These are phyloP conservation scores for Aurelia sp. DNA, from an alignment of 30 jellyfish, hydroid and myxozoan species.

Conservation along the genomic window DNA sequence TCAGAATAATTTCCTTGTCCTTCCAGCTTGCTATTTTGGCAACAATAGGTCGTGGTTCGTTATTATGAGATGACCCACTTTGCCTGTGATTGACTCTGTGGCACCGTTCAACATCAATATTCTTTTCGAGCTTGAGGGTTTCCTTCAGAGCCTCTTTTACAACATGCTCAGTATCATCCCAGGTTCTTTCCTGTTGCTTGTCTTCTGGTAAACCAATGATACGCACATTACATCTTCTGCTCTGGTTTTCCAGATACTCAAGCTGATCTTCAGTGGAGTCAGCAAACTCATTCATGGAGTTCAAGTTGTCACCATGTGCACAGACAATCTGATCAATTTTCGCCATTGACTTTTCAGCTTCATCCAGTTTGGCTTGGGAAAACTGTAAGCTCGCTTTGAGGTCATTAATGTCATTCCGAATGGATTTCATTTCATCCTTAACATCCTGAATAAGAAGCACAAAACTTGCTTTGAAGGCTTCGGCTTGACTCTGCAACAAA, in stretches of 20 bases:
- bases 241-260: slow-evolving; percentile 30
- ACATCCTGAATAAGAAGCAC: slow-evolving; percentile 31
- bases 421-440: slow-evolving; percentile 28
- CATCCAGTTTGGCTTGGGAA: slow-evolving; percentile 24
- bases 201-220: slow-evolving; percentile 28
- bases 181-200: slow-evolving; percentile 14
- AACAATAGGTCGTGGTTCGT: too few relatives aligned
- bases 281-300: slow-evolving; percentile 10
- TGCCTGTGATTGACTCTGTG: too few relatives aligned
- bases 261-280: slow-evolving; percentile 15
- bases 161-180: slow-evolving; percentile 20
- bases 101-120: not conserved
- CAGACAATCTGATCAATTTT: not conserved
- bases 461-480: slow-evolving; percentile 11
- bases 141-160: slow-evolving; percentile 24
- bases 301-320: slow-evolving; percentile 20
- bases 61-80: too few relatives aligned
- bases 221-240: slow-evolving; percentile 25
- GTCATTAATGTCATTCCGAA: slow-evolving; percentile 23
- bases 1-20: too few relatives aligned
- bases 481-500: slow-evolving; percentile 26
- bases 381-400: slow-evolving; percentile 22
- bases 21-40: too few relatives aligned
- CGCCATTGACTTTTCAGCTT: not conserved
- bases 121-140: slow-evolving; percentile 29